Percentiles rank a stretch among this genome's conserved stretches.
Evolutionary conservation across 2,797 vertebrate genomes (phyloP).

Genomic region (Pelodytes ibericus): DNA sequence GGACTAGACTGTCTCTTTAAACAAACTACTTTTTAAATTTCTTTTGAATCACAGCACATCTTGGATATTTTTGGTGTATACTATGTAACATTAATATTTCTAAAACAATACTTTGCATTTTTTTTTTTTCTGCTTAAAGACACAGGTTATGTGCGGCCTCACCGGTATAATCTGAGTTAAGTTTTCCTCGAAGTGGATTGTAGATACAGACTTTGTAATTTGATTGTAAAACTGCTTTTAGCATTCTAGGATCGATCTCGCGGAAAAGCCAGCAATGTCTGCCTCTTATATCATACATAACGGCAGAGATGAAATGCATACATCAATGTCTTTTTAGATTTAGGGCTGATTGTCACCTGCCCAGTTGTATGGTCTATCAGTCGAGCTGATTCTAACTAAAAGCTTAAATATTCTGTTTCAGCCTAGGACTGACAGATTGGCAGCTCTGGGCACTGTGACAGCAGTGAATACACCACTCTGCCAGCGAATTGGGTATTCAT

Average conservation of each 20-base stretch:
- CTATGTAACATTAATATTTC: too few species aligned
- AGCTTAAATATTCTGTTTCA: constrained; percentile 61
- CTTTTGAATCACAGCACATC: too few species aligned
- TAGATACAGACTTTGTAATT: constrained; percentile 3
- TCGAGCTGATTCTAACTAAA: constrained; percentile 61
- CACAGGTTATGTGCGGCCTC: too few species aligned
- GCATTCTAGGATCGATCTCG: constrained; percentile 9
- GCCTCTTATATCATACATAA: constrained; percentile 18
- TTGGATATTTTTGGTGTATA: too few species aligned
- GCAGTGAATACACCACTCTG: constrained; percentile 23
- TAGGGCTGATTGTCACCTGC: constrained; percentile 60
- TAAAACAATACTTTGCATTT: too few species aligned
- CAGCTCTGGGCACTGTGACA: constrained; percentile 45
- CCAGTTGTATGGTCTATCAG: constrained; percentile 59
- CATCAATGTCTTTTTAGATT: constrained; percentile 66
- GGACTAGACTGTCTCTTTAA: too few species aligned
- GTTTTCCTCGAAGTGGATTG: constrained; percentile 7
- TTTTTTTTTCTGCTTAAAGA: too few species aligned
- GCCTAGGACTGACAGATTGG: constrained; percentile 53
- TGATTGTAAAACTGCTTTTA: constrained; percentile 19
- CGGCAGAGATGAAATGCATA: constrained; percentile 47
- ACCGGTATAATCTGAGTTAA: neutral
- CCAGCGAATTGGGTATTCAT: constrained; percentile 32
- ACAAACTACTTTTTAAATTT: too few species aligned
- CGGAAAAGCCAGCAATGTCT: neutral